Base-by-base conservation (phyloP, 2,113 vertebrate species). In the Arizona elegans region DNA sequence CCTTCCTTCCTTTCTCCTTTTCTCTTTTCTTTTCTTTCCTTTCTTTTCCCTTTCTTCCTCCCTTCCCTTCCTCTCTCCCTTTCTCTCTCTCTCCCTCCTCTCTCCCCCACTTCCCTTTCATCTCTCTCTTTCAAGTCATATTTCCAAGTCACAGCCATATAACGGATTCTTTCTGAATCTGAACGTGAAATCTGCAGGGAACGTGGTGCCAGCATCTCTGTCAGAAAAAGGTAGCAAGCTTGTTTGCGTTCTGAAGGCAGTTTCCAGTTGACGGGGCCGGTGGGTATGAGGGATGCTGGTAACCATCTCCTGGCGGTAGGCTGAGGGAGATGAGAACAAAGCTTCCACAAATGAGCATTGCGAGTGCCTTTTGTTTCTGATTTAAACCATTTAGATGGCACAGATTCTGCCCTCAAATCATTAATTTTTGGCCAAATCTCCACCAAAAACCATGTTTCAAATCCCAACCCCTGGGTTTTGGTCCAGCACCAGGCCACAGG, bases 211-310 rank as follows among this genome's bases (percentile, higher is more conserved):
- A 97, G n/a, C 53, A 94, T 94, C 90, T 92, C 88, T 95, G 95
- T 95, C 93, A 96, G 94, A 95, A 24, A 92, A 96, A 96, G 95
- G 94, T 92, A 93, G 91, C 95, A 95, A 96, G 93, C 81, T 92
- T 93, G 75, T 95, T 88, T 92, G 0, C 0, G 24, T 21, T 56
- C 38, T 91, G 75, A 96, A 94, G 93, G 92, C 90, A 56, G 94
- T 54, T 54, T 85, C 29, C 87, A 26, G 43, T 54, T 85, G n/a
- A 94, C 96, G 94, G 93, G 95, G 94, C 92, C 87, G 85, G 59
- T 87, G 33, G 55, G 62, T 94, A 94, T 47, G 43, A 47, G 43
- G 43, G 43, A 47, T 13, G 94, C 47, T 50, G 47, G 47, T 38
- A 95, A 96, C 92, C 93, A 91, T 62, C 93, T 94, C 95, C 33